Evolutionary conservation across 30 jellyfish, hydroid and myxozoan species (phyloP).

Genomic region (Pseudorhiza aurosa): DNA sequence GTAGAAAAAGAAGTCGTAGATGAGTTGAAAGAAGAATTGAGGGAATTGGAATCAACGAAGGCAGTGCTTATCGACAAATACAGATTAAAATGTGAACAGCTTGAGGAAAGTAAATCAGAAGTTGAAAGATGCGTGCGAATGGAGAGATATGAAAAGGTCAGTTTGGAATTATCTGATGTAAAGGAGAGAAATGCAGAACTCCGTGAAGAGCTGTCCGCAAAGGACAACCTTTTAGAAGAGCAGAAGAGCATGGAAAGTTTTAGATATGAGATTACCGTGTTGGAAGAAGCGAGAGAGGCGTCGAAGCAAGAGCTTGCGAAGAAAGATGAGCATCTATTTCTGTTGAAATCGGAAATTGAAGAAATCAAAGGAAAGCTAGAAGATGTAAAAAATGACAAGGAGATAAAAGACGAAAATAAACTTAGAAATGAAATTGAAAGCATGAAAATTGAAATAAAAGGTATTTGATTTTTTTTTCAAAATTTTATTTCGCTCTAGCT

Average conservation of each 20-base stretch:
- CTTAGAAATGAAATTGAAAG: constrained; percentile 3
- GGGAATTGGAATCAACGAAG: constrained; percentile 4
- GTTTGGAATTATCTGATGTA: background rate
- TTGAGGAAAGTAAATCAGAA: background rate
- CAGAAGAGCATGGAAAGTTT: background rate
- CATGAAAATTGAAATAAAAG: background rate
- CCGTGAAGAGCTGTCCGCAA: background rate
- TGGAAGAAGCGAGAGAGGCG: background rate
- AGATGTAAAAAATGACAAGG: background rate
- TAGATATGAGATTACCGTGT: background rate
- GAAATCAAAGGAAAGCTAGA: background rate
- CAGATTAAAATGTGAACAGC: background rate
- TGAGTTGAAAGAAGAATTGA: background rate
- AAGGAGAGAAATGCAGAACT: constrained; percentile 13
- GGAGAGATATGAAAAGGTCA: background rate
- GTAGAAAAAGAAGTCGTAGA: background rate
- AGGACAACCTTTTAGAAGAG: background rate
- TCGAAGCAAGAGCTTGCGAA: background rate
- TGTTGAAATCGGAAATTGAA: background rate
- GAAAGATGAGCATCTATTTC: background rate
- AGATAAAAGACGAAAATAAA: background rate
- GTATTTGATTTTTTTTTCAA: no score
- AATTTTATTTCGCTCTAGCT: no score
- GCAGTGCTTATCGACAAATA: constrained; percentile 9
- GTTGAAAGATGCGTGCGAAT: no score